Evolutionary conservation across 2,888 invertebrate genomes (phyloP).

Genomic region (Mongoloraphidia duomilia): DNA sequence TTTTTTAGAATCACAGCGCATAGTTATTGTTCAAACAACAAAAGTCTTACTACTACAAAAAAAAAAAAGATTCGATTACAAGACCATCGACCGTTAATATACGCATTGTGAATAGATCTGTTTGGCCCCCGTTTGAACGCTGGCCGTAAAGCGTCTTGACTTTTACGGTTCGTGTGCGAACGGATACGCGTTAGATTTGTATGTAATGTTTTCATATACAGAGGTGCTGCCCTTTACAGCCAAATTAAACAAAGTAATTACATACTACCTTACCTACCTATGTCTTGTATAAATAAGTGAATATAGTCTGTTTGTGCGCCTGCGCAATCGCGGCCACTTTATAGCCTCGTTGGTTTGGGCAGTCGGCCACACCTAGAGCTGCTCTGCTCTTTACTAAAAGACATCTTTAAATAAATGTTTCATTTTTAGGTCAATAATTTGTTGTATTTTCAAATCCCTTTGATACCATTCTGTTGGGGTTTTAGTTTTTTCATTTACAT

Average conservation of each 20-base stretch:
- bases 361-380: slow-evolving; percentile 7
- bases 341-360: slow-evolving; percentile 7
- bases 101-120: no score
- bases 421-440: slow-evolving; percentile 14
- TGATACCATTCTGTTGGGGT: no score
- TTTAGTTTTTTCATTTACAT: no score
- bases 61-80: no score
- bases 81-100: no score
- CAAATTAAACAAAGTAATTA: slow-evolving; percentile 5
- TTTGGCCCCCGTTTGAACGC: no score
- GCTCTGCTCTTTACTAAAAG: slow-evolving; percentile 11
- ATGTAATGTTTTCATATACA: slow-evolving; percentile 1
- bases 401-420: slow-evolving; percentile 15
- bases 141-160: no score
- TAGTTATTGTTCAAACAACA: no score
- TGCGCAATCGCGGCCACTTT: slow-evolving; percentile 8
- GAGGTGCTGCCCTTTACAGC: slow-evolving; percentile 7
- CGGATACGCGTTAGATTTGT: background rate
- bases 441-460: slow-evolving; percentile 4
- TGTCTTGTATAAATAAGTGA: slow-evolving; percentile 1
- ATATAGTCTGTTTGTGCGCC: slow-evolving; percentile 2
- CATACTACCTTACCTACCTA: background rate
- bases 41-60: no score
- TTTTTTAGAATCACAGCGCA: no score
- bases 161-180: no score